These are phyloP conservation scores for Calliscelio sp. DNA, from an alignment of 2,888 invertebrate species.

Conservation along the genomic window DNA sequence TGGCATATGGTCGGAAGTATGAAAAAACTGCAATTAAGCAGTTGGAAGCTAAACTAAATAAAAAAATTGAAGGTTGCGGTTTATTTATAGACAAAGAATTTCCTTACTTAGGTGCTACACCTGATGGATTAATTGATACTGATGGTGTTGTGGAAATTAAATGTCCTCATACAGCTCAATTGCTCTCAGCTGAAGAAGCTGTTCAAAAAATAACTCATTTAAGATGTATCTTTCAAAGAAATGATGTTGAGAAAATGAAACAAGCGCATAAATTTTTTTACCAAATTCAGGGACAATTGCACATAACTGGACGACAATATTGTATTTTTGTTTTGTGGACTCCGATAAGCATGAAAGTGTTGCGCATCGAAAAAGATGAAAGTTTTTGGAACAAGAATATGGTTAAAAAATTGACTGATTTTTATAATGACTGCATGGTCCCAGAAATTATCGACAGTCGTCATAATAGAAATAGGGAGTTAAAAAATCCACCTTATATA, in stretches of 20 bases:
- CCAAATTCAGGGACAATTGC: conserved; percentile 39
- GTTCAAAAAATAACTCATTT: neutral
- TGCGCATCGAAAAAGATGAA: conserved; percentile 28
- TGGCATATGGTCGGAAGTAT: conserved; percentile 55
- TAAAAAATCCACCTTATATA: neutral
- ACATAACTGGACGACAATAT: conserved; percentile 20
- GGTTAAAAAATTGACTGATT: neutral
- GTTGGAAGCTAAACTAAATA: conserved; percentile 17
- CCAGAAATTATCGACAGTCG: conserved; percentile 29
- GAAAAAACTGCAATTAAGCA: conserved; percentile 50
- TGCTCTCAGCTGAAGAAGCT: conserved; percentile 12
- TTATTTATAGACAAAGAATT: conserved; percentile 58
- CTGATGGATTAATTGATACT: conserved; percentile 68
- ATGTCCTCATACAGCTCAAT: conserved; percentile 40
- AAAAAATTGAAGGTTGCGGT: conserved; percentile 46
- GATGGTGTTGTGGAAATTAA: conserved; percentile 70
- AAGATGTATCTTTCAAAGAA: conserved; percentile 16
- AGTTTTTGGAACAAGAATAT: conserved; percentile 24
- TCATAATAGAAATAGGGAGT: conserved; percentile 4
- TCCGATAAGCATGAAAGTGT: conserved; percentile 18
- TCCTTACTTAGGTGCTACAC: conserved; percentile 56
- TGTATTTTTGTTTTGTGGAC: conserved; percentile 45
- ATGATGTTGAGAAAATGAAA: conserved; percentile 25
- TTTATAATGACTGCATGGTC: conserved; percentile 24
- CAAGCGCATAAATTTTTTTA: conserved; percentile 32